Evolutionary conservation across 2,888 invertebrate genomes (phyloP).

Genomic region (Oxystoma pomonae): DNA sequence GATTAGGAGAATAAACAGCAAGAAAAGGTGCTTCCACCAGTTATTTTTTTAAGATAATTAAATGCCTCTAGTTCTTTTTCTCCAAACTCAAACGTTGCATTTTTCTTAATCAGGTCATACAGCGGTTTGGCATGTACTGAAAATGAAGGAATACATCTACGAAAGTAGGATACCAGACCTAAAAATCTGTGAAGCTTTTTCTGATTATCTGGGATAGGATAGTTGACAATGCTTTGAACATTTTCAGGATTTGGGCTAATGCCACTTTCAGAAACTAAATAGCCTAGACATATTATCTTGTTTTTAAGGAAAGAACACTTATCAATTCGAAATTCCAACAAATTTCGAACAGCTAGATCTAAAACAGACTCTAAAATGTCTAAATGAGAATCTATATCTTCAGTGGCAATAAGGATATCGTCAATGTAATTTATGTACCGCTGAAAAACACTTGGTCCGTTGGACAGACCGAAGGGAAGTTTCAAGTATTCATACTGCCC

Average conservation of each 20-base stretch:
- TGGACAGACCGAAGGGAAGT: slow-evolving; percentile 35
- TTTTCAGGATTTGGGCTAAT: slow-evolving; percentile 14
- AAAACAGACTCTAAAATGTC: slow-evolving; percentile 23
- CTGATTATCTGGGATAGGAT: slow-evolving; percentile 15
- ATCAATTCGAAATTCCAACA: too few relatives aligned
- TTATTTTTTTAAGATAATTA: slow-evolving; percentile 20
- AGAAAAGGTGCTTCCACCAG: slow-evolving; percentile 30
- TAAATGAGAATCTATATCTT: slow-evolving; percentile 23
- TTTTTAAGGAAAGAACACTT: slow-evolving; percentile 29
- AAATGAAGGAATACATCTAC: slow-evolving; percentile 19
- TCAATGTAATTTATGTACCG: slow-evolving; percentile 26
- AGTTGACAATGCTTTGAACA: slow-evolving; percentile 13
- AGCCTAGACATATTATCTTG: slow-evolving; percentile 31
- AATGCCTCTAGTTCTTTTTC: slow-evolving; percentile 21
- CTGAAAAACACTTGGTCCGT: slow-evolving; percentile 27
- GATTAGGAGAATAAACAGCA: slow-evolving; percentile 33
- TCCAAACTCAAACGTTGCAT: slow-evolving; percentile 29
- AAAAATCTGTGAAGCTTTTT: slow-evolving; percentile 20
- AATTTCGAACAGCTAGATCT: slow-evolving; percentile 27
- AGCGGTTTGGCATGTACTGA: slow-evolving; percentile 32
- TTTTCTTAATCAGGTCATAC: slow-evolving; percentile 29
- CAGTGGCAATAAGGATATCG: slow-evolving; percentile 26
- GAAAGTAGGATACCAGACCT: slow-evolving; percentile 18
- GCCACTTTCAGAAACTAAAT: slow-evolving; percentile 21
- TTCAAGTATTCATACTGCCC: slow-evolving; percentile 35